Conservation (phyloP, 92 coral and sea anemone genomes). For the Chrysogorgia sp. region DNA sequence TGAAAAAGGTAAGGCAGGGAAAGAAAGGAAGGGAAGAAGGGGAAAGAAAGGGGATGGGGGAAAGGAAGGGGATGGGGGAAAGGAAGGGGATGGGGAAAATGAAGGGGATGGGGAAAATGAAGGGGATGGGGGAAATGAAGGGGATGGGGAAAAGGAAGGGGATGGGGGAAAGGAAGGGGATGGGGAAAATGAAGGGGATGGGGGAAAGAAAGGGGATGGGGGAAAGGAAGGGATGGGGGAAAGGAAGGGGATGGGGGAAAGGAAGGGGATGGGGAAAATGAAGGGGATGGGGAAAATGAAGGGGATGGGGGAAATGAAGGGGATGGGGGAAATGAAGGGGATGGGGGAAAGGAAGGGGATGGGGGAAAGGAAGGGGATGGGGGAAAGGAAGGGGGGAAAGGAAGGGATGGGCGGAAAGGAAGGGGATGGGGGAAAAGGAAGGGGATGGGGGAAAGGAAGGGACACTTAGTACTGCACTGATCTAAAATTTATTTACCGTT, state of each 20-base stretch:
- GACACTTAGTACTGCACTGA: not conserved
- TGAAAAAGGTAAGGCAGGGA: not conserved
- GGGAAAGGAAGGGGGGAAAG: not conserved
- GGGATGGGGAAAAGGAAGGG: not conserved
- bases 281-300: too few relatives aligned
- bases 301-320: not conserved
- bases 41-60: not conserved
- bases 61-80: not conserved
- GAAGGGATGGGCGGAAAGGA: not conserved
- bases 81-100: not conserved
- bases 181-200: not conserved
- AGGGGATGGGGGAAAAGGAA: not conserved
- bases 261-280: too few relatives aligned
- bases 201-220: not conserved
- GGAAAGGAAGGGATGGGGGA: not conserved
- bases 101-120: not conserved
- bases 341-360: too few relatives aligned
- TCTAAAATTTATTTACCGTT: slow-evolving; percentile 60
- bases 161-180: not conserved
- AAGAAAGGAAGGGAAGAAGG: not conserved
- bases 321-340: not conserved
- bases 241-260: not conserved
- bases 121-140: not conserved
- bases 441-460: not conserved
- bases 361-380: not conserved